Base-by-base conservation (phyloP, 2,888 invertebrate genomes). In the Ischnura elegans region DNA sequence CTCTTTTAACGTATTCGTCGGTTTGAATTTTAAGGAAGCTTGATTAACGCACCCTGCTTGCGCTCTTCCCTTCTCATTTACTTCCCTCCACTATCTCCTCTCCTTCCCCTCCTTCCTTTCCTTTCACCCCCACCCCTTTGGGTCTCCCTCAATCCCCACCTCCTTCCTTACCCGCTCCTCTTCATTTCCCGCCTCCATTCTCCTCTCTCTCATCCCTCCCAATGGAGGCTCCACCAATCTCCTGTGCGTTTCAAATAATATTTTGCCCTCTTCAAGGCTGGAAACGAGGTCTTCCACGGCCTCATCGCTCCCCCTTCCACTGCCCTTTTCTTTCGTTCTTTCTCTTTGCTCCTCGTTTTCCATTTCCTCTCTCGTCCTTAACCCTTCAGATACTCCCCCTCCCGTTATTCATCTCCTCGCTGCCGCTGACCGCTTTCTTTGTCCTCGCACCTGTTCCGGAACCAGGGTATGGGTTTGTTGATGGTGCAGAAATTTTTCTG, bases 251-350 rank as follows among this genome's bases (percentile, higher is more conserved):
- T 90, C 90, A 90, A 90, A 90, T 90, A 90, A 90, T 90, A 90
- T 90, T 90, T 90, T 90, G 90, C 90, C 90, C 90, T 90, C 90
- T 90, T 90, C 90, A 90, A 55, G 90, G 47, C 90, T 61, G 90
- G 25, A 90, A 61, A 90, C 61, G 90, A 66, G 90, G 90, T 61
- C 61, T 10, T 66, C 90, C 45, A n/a, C n/a, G 61, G 55, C 61
- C 61, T 90, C 90, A 90, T 90, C 61, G 90, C 90, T 43, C 36
- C 90, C 43, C 90, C 21, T 36, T 43, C 45, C 55, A n/a, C 55
- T 51, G 21, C 55, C 90, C 21, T 43, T 61, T 8, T 85, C 85
- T 21, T 2, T 8, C 45, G 0, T 25, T 6, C 86, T 42, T 46
- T 16, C 86, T 8, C 43, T 25, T 46, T 46, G 21, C 46, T 25